Base-by-base conservation (phyloP, 2,113 vertebrate genomes). In the Charina bottae region DNA sequence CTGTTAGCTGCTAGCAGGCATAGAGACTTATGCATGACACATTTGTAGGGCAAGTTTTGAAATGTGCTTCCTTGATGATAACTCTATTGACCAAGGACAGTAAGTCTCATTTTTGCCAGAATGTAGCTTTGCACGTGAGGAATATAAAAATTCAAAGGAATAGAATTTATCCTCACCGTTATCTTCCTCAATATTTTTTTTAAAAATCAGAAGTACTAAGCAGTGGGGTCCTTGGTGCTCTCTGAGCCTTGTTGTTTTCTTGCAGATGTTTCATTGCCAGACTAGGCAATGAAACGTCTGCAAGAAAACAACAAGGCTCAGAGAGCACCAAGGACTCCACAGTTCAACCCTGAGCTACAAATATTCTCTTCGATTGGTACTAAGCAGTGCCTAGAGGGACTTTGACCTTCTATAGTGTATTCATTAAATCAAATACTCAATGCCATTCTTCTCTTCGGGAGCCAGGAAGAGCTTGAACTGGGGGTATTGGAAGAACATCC, bases 31-130 rank as follows among this genome's bases (percentile, higher is more conserved):
- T 90, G 94, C 92, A 97, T 97, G 97, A 96, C 94, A 88, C 5
- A 0, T 93, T 97, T 96, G 94, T 95, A 89, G 54, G 83, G 95
- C 95, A 97, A 93, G 95, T 89, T 84, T 95, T 97, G 97, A 97
- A 97, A 95, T 96, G 95, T 97, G 96, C 96, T 97, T 98, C 97
- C 95, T 97, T 97, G 97, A 97, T 97, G 97, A 97, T 97, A 97
- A 97, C 97, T 97, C 93, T 96, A 95, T 96, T 97, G 97, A 97
- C 95, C 94, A 92, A 95, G 97, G 97, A 93, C 96, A 95, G 94
- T 97, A 97, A 97, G 94, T 96, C 97, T 94, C 0, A 1, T 94
- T 97, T 37, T 95, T 97, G 96, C 96, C 95, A 97, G 97, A 97
- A 97, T 95, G 96, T 95, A 94, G 95, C 96, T 97, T 97, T 97